phyloP scores from a whole-genome alignment of 1,140 invertebrate species.

The Bactericera cockerelli region DNA sequence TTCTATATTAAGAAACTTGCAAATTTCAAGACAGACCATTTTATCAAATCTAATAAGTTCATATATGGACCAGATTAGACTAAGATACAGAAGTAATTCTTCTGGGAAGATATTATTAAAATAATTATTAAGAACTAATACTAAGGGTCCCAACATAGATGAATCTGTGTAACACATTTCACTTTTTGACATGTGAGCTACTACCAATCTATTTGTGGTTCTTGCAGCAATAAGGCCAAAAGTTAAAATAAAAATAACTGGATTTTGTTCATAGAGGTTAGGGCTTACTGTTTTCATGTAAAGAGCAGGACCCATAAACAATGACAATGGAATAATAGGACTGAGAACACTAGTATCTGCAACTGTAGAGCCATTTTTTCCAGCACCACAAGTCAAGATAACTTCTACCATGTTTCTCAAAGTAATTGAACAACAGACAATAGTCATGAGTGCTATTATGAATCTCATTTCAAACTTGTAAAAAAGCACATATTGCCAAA shows the following conservation, averaged over 20 bases:
- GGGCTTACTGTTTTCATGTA: slow-evolving; percentile 89
- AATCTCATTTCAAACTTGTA: slow-evolving; percentile 45
- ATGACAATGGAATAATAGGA: slow-evolving; percentile 82
- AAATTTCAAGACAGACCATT: slow-evolving; percentile 5
- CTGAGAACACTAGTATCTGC: slow-evolving; percentile 93
- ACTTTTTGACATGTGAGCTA: slow-evolving; percentile 98
- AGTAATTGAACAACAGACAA: slow-evolving; percentile 47
- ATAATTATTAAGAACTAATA: slow-evolving; percentile 96
- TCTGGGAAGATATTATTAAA: slow-evolving; percentile 88
- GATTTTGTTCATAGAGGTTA: slow-evolving; percentile 78
- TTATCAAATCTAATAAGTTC: slow-evolving; percentile 1
- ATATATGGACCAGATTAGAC: slow-evolving; percentile 40
- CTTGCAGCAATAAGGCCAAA: slow-evolving; percentile 93
- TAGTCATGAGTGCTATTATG: slow-evolving; percentile 51
- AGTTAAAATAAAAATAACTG: slow-evolving; percentile 79
- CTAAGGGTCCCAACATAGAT: slow-evolving; percentile 73
- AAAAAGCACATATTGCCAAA: slow-evolving; percentile 70
- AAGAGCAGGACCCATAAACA: slow-evolving; percentile 79
- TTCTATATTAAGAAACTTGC: neutral
- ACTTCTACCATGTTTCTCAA: slow-evolving; percentile 50
- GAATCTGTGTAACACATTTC: slow-evolving; percentile 94
- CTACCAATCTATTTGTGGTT: slow-evolving; percentile 90
- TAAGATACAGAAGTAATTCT: slow-evolving; percentile 77
- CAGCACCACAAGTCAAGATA: slow-evolving; percentile 80
- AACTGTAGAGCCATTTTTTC: slow-evolving; percentile 88